Conservation (phyloP, 2,113 vertebrate genomes). For the Odocoileus virginianus region DNA sequence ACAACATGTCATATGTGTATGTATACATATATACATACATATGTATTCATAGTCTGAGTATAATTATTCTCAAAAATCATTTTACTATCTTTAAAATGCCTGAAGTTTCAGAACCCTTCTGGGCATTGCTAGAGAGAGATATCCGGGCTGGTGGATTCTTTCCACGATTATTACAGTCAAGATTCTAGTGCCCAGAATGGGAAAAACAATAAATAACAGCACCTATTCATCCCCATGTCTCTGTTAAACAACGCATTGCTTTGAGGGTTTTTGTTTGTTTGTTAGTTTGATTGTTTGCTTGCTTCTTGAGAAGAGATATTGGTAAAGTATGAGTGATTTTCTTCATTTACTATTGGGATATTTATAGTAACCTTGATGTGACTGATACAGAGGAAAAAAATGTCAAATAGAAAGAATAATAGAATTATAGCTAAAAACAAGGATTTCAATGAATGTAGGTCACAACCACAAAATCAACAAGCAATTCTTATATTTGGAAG, state of each 20-base stretch:
- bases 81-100: neutral
- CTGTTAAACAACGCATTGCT: neutral
- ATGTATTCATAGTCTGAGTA: neutral
- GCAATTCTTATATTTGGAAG: neutral
- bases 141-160: neutral
- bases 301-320: neutral
- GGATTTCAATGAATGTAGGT: neutral
- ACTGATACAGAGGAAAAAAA: neutral
- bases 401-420: neutral
- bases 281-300: neutral
- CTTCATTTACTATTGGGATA: neutral
- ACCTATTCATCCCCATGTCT: neutral
- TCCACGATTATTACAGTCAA: neutral
- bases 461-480: neutral
- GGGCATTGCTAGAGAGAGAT: neutral
- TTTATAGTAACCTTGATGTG: neutral
- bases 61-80: neutral
- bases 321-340: neutral
- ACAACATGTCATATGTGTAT: neutral
- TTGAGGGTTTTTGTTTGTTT: neutral
- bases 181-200: neutral
- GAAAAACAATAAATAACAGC: neutral
- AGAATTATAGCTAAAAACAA: constrained; percentile 14
- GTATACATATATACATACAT: neutral
- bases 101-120: neutral